Evolutionary conservation across 35 echinoderm and acorn worm species (phyloP).

Genomic region (Holothuria glaberrima): DNA sequence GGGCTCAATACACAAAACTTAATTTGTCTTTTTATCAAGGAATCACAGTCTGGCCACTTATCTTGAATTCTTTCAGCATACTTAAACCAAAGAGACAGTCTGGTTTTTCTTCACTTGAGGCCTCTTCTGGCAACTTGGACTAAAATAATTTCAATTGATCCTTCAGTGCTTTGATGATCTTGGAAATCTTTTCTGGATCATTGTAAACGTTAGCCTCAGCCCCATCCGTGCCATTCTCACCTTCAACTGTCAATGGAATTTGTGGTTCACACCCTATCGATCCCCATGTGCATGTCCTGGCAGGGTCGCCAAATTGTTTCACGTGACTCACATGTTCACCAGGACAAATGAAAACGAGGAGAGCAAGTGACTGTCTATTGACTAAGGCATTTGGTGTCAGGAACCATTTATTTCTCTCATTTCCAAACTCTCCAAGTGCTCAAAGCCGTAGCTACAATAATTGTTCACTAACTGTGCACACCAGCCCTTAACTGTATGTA

Average conservation of each 20-base stretch:
- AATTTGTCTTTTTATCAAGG: conserved; percentile 44
- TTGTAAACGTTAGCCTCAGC: neutral
- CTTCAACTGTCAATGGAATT: neutral
- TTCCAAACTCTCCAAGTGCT: too few relatives aligned
- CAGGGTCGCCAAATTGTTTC: conserved; percentile 10
- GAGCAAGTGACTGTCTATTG: neutral
- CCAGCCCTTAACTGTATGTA: too few relatives aligned
- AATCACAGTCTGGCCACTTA: conserved; percentile 45
- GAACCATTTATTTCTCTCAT: neutral
- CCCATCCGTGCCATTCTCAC: neutral
- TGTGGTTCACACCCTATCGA: neutral
- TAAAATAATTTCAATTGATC: neutral
- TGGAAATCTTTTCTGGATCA: neutral
- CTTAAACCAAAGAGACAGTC: too few relatives aligned
- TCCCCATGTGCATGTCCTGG: neutral
- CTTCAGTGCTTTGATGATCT: neutral
- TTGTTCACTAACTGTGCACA: too few relatives aligned
- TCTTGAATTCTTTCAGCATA: neutral
- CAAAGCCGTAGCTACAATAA: too few relatives aligned
- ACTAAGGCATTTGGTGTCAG: too few relatives aligned
- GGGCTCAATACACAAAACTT: neutral
- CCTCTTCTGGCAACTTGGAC: neutral
- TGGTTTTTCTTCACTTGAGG: neutral
- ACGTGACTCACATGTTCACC: neutral
- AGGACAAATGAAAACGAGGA: neutral